Percentiles rank a stretch among this genome's conserved stretches.
Evolutionary conservation across 2,888 invertebrate genomes (phyloP).

Genomic region (Monopis laevigella): DNA sequence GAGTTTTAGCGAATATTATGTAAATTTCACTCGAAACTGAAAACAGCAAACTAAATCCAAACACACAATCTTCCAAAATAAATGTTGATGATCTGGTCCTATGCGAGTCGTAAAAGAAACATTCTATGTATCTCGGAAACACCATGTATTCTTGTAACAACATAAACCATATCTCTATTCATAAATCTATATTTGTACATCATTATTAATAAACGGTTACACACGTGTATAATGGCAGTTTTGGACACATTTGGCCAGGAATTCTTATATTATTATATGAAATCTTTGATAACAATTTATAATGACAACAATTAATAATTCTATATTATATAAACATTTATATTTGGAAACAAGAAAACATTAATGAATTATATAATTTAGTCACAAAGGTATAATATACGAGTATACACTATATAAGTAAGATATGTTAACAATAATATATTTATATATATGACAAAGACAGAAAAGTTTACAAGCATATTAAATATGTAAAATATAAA

Average conservation of each 20-base stretch:
- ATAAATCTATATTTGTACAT: constrained; percentile 37
- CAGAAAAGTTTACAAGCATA: too few relatives aligned
- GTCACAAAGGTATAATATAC: too few relatives aligned
- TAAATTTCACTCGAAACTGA: constrained; percentile 21
- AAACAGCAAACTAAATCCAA: constrained; percentile 25
- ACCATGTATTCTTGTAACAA: constrained; percentile 54
- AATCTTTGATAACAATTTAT: too few relatives aligned
- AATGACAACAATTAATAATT: too few relatives aligned
- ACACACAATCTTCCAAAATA: constrained; percentile 63
- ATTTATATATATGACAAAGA: too few relatives aligned
- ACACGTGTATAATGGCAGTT: constrained; percentile 38
- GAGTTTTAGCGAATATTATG: background rate
- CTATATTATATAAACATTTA: too few relatives aligned
- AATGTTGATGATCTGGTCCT: constrained; percentile 31
- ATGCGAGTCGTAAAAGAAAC: background rate
- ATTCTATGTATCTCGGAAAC: constrained; percentile 26
- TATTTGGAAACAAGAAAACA: too few relatives aligned
- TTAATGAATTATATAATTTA: too few relatives aligned
- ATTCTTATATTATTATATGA: background rate
- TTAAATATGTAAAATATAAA: too few relatives aligned
- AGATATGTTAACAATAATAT: too few relatives aligned
- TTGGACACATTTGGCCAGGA: constrained; percentile 16
- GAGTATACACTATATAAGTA: too few relatives aligned
- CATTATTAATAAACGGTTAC: constrained; percentile 14
- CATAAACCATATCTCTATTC: constrained; percentile 49